Evolutionary conservation across 1,140 invertebrate genomes (phyloP), one percentile per base, ranked within the genome.

Genomic region (Sesamia nonagrioides): DNA sequence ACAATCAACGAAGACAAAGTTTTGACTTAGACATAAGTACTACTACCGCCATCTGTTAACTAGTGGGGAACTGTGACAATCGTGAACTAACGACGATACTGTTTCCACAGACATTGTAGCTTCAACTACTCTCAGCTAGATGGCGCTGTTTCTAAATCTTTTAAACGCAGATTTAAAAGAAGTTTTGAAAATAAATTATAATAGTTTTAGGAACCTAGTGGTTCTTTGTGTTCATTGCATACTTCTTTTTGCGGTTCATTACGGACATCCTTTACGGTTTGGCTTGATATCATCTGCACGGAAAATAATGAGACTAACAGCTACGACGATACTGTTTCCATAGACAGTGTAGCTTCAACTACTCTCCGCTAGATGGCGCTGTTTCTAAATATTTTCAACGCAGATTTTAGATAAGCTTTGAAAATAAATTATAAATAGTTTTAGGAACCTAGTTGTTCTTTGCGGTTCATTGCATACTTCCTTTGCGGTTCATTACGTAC

Each of bases 321-420:
- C 17, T 17, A 52, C 7, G n/a, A n/a, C n/a, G n/a, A n/a, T n/a
- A n/a, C n/a, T n/a, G 6, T 18, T 9, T 2, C 9, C 56, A 15
- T 6, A 9, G 0, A 15, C 5, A 0, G 9, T 21, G 2, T 8
- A 1, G 8, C n/a, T 63, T 40, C 7, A 40, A 7, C 60, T 63
- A 63, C 60, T 63, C 35, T 7, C 35, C 35, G 35, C 35, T 63
- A 63, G 60, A 63, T 63, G 60, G 60, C 60, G 60, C 37, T 63
- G 35, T 11, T 17, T 8, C 35, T 18, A 40, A 9, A 13, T 3
- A 1, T 13, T n/a, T 3, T 13, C 0, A 45, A 13, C 11, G 6
- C 13, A 4, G 9, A 13, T 45, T 45, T 13, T 11, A 0, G 40
- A 40, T 1, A 11, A 45, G 42, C 42, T 45, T 15, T 11, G 8